phyloP scores from a whole-genome alignment of 2,797 vertebrate species.

The Sorex maritimensis region DNA sequence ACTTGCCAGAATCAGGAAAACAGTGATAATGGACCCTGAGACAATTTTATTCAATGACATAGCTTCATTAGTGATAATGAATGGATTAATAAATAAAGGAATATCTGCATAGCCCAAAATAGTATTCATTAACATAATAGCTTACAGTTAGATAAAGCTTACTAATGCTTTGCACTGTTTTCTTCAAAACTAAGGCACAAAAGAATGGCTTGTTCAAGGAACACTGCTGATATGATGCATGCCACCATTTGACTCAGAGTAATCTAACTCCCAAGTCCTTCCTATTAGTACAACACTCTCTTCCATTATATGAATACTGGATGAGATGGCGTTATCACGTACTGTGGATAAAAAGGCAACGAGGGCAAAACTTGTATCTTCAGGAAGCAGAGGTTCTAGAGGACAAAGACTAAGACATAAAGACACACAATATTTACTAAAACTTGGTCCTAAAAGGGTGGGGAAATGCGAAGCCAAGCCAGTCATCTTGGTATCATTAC shows the following conservation, averaged over 20 bases:
- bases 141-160: slow-evolving; percentile 27
- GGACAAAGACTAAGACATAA: neutral
- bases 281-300: neutral
- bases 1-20: neutral
- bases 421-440: neutral
- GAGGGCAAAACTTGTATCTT: neutral
- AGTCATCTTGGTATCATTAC: neutral
- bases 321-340: neutral
- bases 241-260: neutral
- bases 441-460: neutral
- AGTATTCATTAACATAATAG: neutral
- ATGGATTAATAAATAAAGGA: neutral
- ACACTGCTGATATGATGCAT: neutral
- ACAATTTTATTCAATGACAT: neutral
- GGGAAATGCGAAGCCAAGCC: neutral
- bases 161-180: neutral
- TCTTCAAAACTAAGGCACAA: slow-evolving; percentile 1
- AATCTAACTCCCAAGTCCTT: neutral
- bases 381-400: neutral
- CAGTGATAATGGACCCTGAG: neutral
- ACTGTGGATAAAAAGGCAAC: neutral
- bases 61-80: neutral
- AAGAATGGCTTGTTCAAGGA: neutral
- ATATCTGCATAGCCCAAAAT: neutral
- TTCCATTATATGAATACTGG: neutral